Conservation (phyloP, 2,113 vertebrate species). For the Bufo bufo region DNA sequence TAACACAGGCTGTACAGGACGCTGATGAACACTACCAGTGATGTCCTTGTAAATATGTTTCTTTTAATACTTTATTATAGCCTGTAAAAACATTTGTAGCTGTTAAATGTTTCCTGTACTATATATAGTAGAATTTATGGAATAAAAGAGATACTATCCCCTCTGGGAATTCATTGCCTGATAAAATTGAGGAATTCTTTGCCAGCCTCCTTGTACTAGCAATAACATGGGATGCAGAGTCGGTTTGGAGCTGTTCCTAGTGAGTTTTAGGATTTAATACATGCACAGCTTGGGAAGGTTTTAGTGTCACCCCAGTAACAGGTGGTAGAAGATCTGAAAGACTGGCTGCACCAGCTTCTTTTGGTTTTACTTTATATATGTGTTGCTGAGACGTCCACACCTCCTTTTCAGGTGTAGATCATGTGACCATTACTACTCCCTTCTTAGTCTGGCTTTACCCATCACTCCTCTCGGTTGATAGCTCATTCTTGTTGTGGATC, state of each 20-base stretch:
- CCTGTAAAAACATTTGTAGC: neutral
- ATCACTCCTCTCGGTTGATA: no score
- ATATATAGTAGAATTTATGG: neutral
- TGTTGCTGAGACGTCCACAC: no score
- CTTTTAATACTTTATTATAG: neutral
- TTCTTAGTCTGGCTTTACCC: no score
- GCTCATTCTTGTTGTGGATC: no score
- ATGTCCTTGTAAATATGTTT: neutral
- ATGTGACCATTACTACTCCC: no score
- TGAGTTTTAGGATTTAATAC: constrained; percentile 38
- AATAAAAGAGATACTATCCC: constrained; percentile 5
- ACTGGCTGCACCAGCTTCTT: no score
- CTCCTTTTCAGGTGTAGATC: no score
- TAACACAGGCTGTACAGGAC: no score
- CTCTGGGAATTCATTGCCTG: constrained; percentile 13
- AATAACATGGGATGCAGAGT: constrained; percentile 12
- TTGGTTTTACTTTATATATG: no score
- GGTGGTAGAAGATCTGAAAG: no score
- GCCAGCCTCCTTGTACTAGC: neutral
- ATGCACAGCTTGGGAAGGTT: constrained; percentile 28
- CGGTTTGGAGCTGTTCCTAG: constrained; percentile 23
- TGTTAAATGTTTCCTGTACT: neutral
- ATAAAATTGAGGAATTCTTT: constrained; percentile 8
- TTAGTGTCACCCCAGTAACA: neutral
- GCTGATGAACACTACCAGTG: no score